Evolutionary conservation across 2,797 vertebrate species (phyloP).

Genomic region (Clarias pachynema): DNA sequence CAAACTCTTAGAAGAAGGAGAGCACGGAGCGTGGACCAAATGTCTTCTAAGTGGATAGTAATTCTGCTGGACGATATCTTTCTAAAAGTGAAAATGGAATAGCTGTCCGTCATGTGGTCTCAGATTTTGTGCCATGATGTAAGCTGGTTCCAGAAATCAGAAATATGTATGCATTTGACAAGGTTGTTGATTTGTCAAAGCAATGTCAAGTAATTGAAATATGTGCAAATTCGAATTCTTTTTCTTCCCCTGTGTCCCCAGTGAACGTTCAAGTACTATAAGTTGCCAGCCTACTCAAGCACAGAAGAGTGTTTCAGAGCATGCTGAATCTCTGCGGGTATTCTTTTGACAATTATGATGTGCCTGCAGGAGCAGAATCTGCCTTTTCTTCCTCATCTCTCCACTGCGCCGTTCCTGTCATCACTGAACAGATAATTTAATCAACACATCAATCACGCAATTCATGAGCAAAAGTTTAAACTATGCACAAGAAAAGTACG

Average conservation of each 20-base stretch:
- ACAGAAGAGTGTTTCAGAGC: conserved; percentile 32
- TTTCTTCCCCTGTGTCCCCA: conserved; percentile 58
- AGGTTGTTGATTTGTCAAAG: conserved; percentile 71
- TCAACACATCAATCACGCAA: conserved; percentile 66
- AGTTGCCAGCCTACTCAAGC: conserved; percentile 29
- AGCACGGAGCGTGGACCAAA: conserved; percentile 69
- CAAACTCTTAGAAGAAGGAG: conserved; percentile 66
- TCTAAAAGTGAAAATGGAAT: conserved; percentile 75
- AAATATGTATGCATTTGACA: conserved; percentile 68
- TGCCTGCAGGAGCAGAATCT: conserved; percentile 47
- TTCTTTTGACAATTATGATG: conserved; percentile 54
- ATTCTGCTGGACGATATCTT: conserved; percentile 70
- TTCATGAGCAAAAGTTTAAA: conserved; percentile 34
- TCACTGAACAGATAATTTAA: conserved; percentile 66
- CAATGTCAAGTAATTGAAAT: conserved; percentile 63
- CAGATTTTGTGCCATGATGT: conserved; percentile 69
- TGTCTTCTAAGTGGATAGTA: conserved; percentile 73
- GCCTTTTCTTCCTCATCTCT: conserved; percentile 38
- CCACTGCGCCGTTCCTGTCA: conserved; percentile 50
- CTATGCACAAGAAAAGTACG: conserved; percentile 58
- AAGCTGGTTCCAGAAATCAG: conserved; percentile 66
- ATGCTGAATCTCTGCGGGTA: conserved; percentile 45
- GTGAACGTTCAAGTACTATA: conserved; percentile 14
- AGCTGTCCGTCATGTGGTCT: conserved; percentile 72
- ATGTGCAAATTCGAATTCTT: conserved; percentile 68